Base-by-base conservation (phyloP, 2,113 vertebrate genomes). In the Holacanthus passer region DNA sequence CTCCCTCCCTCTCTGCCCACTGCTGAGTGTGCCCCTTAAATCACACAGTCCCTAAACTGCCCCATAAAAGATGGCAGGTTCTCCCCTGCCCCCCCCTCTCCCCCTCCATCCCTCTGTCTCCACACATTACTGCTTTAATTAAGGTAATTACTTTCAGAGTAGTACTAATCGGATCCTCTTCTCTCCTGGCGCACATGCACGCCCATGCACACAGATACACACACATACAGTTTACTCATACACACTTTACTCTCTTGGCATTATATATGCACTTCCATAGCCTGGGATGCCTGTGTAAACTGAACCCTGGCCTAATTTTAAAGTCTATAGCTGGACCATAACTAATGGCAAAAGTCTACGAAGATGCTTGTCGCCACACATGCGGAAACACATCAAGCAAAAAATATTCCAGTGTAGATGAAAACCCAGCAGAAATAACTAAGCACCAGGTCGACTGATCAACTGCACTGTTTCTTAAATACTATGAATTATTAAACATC, bases 81-180 rank as follows among this genome's bases (percentile, higher is more conserved):
- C 88, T 89, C 86, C 82, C 87, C 77, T 84, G 81, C 82, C 85
- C 63, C 82, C 55, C 82, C 75, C 77, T 69, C 68, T 41, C 73
- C 70, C 50, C 72, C 71, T 56, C 77, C 80, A 79, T 86, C 88
- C 80, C 88, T 83, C 91, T 55, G 90, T 85, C 89, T 93, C 86
- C 83, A 88, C 92, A 94, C 93, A 95, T 96, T 94, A 95, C 90
- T 94, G 93, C 92, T 94, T 95, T 95, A 95, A 96, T 96, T 95
- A 95, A 95, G 94, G 95, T 95, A 95, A 96, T 95, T 95, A 95
- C 92, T 95, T 95, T 94, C 94, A 95, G 94, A 95, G 94, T 93
- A 95, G 90, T 91, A 94, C 90, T 95, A 95, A 95, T 95, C 93
- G 92, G 88, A 93, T 93, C 88, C 91, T 87, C 89, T 89, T 88